These are phyloP conservation scores for Coracopsis vasa DNA, from an alignment of 2,113 vertebrate species.

Conservation along the genomic window DNA sequence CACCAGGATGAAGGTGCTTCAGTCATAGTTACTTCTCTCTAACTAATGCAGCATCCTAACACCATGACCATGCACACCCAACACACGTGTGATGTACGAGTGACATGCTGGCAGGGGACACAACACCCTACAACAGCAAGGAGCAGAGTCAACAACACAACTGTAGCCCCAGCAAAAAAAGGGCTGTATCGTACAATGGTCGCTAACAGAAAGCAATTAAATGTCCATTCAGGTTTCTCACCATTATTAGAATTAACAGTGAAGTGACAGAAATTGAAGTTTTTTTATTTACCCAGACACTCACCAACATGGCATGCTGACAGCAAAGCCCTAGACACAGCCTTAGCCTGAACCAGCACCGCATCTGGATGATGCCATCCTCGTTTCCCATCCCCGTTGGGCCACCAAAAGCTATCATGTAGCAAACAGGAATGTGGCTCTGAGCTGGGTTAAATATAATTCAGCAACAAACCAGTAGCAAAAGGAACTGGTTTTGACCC, in stretches of 20 bases:
- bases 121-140: not conserved
- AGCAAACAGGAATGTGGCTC: accelerated
- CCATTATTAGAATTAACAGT: not conserved
- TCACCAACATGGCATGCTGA: not conserved
- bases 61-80: not conserved
- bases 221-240: not conserved
- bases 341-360: not conserved
- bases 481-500: not conserved
- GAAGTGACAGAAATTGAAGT: not conserved
- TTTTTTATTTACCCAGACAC: not conserved
- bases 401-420: not conserved
- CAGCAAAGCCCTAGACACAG: not conserved
- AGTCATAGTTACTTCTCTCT: not conserved
- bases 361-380: accelerated
- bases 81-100: not conserved
- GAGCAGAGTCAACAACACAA: not conserved
- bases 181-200: accelerated
- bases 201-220: not conserved
- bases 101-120: not conserved
- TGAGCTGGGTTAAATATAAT: not conserved
- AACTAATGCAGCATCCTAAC: not conserved
- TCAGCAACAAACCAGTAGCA: not conserved
- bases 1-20: not conserved
- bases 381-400: not conserved
- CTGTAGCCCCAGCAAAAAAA: not conserved